Percentiles rank a stretch among this genome's conserved stretches.
Conservation (phyloP, 1,140 invertebrate genomes). For the Lucilia cuprina region DNA sequence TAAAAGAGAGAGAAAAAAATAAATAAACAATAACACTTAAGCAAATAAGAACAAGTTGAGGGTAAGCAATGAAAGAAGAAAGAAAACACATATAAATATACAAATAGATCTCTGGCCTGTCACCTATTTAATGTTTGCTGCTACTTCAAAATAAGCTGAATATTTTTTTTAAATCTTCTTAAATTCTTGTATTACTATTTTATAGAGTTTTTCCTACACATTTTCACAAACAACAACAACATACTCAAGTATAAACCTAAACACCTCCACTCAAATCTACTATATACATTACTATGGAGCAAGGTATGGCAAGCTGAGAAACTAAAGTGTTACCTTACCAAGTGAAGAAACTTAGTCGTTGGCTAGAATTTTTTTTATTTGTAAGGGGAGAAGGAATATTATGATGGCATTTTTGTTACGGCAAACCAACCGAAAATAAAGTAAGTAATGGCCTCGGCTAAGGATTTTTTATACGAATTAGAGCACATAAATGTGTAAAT, state of each 20-base stretch:
- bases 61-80: neutral
- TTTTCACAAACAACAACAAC: neutral
- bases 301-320: neutral
- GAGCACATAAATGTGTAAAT: constrained; percentile 33
- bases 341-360: neutral
- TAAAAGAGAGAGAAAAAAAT: neutral
- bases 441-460: constrained; percentile 32
- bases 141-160: neutral
- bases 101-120: neutral
- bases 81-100: neutral
- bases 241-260: neutral
- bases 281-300: neutral
- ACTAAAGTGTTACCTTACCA: neutral
- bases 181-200: neutral
- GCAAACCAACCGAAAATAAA: constrained; percentile 12
- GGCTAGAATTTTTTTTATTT: neutral
- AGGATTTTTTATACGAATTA: constrained; percentile 27
- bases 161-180: constrained; percentile 9
- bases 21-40: neutral
- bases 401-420: neutral
- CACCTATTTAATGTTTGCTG: neutral
- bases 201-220: neutral
- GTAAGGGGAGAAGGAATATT: neutral
- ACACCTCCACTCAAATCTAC: neutral
- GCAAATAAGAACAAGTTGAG: neutral